Conservation (phyloP, 2,888 invertebrate genomes). For the Cheilosia grossa region DNA sequence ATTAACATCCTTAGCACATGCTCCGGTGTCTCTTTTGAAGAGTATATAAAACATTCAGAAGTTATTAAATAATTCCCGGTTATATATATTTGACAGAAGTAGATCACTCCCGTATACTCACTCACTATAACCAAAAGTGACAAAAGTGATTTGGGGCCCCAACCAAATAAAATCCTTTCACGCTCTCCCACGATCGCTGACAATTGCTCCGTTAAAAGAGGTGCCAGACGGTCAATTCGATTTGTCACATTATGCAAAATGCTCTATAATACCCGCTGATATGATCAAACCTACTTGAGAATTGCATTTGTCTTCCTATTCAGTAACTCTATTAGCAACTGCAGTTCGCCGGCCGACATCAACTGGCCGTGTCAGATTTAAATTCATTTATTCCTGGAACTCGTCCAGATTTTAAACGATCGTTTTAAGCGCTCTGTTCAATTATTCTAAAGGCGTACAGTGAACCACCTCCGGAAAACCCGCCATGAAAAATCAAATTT, state of each 20-base stretch:
- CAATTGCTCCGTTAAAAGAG: neutral
- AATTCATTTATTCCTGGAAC: slow-evolving; percentile 39
- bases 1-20: too few species aligned
- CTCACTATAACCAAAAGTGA: too few species aligned
- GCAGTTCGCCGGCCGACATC: neutral
- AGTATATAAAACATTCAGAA: too few species aligned
- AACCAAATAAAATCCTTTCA: neutral
- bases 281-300: slow-evolving; percentile 5
- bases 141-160: too few species aligned
- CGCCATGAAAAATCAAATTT: slow-evolving; percentile 22
- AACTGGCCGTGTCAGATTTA: slow-evolving; percentile 1
- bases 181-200: neutral
- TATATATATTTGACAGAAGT: too few species aligned
- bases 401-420: slow-evolving; percentile 6
- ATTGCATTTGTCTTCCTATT: slow-evolving; percentile 34
- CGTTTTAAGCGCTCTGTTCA: slow-evolving; percentile 41
- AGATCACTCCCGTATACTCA: too few species aligned
- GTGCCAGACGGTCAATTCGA: neutral
- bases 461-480: slow-evolving; percentile 23
- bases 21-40: too few species aligned
- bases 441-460: slow-evolving; percentile 38
- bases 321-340: too few species aligned
- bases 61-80: too few species aligned
- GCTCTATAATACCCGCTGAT: slow-evolving; percentile 21
- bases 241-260: neutral